Evolutionary conservation across 2,888 invertebrate species (phyloP), one percentile per base, ranked within the genome.

Genomic region (Caenorhabditis sp.): DNA sequence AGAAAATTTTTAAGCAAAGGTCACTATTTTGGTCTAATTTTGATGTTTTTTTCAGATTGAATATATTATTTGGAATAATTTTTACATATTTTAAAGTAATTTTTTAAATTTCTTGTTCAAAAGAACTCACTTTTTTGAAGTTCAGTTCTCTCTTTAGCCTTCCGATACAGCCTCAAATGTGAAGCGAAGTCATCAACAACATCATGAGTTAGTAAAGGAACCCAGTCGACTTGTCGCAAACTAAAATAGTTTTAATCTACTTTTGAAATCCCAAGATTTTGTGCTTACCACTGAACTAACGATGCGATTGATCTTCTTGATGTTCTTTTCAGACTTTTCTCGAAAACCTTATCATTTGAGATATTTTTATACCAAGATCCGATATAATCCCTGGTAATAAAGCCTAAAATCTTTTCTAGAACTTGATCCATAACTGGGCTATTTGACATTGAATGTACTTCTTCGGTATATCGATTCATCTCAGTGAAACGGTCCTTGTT

Each of bases 111-210:
- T n/a, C n/a, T n/a, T n/a, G n/a, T n/a, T n/a, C n/a, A n/a, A n/a
- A n/a, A n/a, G n/a, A n/a, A n/a, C 12, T 23, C 53, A 20, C 20
- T 59, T 53, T 31, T 31, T 31, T 70, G 66, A 68, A 84, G 82
- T 43, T 83, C 79, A 31, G 88, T 82, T 78, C 88, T 88, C 43
- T 89, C 89, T 72, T 88, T 85, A 0, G 95, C 93, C 87, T 93
- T 92, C 81, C 94, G 92, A 88, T 93, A 95, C 25, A 95, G 89
- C 77, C 94, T 91, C 78, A 95, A 91, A 89, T 95, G 95, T 27
- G 93, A 92, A 0, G 94, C 95, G 77, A 94, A 92, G 89, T 95
- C 95, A 89, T 95, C 95, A 1, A 95, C 94, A 70, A 95, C 91
- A 76, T 92, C 91, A 38, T 93, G 93, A 23, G 95, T 94, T 70